Conservation (phyloP, 2,888 invertebrate genomes). For the Hirudinaria manillensis region DNA sequence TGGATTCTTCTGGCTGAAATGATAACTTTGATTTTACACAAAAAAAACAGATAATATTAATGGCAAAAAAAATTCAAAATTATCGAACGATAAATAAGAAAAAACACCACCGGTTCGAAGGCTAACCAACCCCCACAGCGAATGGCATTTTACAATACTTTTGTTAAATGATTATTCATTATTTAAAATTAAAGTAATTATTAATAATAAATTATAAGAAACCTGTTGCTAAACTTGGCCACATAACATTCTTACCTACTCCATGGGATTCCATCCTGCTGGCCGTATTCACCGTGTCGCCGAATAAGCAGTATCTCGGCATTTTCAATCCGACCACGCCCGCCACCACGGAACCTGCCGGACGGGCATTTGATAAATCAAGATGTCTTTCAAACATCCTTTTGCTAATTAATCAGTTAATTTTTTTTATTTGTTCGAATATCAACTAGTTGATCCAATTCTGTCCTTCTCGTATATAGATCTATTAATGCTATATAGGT, state of each 20-base stretch:
- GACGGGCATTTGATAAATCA: too few relatives aligned
- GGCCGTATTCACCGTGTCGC: conserved; percentile 33
- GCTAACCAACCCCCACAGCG: too few relatives aligned
- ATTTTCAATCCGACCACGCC: conserved; percentile 32
- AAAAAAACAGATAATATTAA: too few relatives aligned
- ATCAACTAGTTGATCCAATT: background rate
- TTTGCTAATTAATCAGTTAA: background rate
- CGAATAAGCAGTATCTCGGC: conserved; percentile 32
- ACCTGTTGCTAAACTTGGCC: background rate
- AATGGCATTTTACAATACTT: too few relatives aligned
- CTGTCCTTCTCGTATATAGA: background rate
- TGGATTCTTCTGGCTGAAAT: conserved; percentile 33
- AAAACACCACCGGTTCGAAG: too few relatives aligned
- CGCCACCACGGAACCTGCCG: conserved; percentile 28
- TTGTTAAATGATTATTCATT: background rate
- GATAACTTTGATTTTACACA: background rate
- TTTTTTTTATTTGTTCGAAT: background rate
- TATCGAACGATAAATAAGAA: too few relatives aligned
- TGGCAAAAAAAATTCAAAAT: too few relatives aligned
- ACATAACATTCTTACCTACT: conserved; percentile 6
- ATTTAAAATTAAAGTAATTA: background rate
- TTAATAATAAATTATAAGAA: background rate
- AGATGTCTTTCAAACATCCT: background rate
- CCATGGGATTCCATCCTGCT: conserved; percentile 30
- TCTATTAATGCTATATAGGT: too few relatives aligned